A percentile compares a stretch with the other conserved stretches of the same genome.
Evolutionary conservation across 2,888 invertebrate genomes (phyloP).

Genomic region (Megaustenia siamemsis): DNA sequence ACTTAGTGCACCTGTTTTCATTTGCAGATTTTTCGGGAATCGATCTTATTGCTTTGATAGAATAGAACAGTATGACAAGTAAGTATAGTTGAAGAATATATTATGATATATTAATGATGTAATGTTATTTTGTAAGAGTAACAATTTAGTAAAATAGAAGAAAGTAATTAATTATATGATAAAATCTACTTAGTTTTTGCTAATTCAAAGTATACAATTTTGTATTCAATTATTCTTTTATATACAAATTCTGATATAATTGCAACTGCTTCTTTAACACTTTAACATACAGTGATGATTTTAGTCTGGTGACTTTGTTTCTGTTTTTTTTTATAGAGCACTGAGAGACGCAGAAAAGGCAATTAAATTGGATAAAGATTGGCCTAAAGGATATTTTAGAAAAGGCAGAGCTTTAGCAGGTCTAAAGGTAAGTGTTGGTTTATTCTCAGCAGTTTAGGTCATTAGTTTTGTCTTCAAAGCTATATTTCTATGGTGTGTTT

Average conservation of each 20-base stretch:
- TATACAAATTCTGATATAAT: too few species aligned
- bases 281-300: too few species aligned
- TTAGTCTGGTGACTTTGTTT: too few species aligned
- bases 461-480: too few species aligned
- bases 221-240: too few species aligned
- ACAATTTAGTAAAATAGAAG: too few species aligned
- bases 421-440: constrained; percentile 78
- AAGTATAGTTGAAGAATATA: constrained; percentile 60
- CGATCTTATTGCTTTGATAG: constrained; percentile 81
- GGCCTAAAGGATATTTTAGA: constrained; percentile 82
- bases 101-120: not conserved
- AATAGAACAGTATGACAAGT: constrained; percentile 80
- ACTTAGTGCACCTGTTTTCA: not conserved
- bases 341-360: constrained; percentile 82
- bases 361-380: constrained; percentile 79
- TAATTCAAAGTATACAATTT: too few species aligned
- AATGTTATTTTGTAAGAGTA: too few species aligned
- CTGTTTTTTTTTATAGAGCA: constrained; percentile 73
- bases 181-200: too few species aligned
- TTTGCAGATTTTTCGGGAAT: constrained; percentile 81
- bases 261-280: too few species aligned
- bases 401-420: constrained; percentile 81
- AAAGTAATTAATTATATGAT: too few species aligned
- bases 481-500: not conserved
- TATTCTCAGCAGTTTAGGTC: not conserved